Evolutionary conservation across 2,797 vertebrate species (phyloP), one percentile per base, ranked within the genome.

Genomic region (Benthosema pterotum): DNA sequence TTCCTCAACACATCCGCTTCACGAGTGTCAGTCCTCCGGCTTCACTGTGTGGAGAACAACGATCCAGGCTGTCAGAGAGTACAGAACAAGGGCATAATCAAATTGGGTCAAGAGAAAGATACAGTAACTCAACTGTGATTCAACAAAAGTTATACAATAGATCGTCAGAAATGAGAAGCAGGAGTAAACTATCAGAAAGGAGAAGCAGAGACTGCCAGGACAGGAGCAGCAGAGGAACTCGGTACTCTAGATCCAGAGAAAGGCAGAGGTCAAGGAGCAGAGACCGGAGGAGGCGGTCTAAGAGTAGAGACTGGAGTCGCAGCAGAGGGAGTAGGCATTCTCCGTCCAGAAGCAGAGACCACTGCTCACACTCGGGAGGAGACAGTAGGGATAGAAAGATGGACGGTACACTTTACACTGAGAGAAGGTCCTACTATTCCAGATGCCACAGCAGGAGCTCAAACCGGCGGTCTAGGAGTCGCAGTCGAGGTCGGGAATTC

Each of bases 1-100:
- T 90, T 42, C 88, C 93, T 71, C 88, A 78, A 49, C 91, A 93
- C 66, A 90, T 94, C 25, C 93, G 89, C 48, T 95, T 94, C 78
- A 87, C 25, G 28, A 94, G 89, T 72, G 86, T 89, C 65, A 94
- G 85, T 67, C 83, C 84, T 17, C 14, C 67, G n/a, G 65, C 76
- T 25, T 81, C 72, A 43, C 76, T 59, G 17, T 71, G 43, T 3
- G 83, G 67, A 8, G 65, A 71, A 45, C 60, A 19, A 1, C 46
- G 38, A 2, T 58, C 57, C 13, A 66, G 52, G 22, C 51, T 0
- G 45, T 57, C 66, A 14, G 72, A 77, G 69, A 67, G 68, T 18
- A 1, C 15, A 12, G 76, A 81, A 59, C 58, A 15, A 1, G 56
- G 69, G 38, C 12, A 2, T 3, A 3, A 1, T 61, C 49, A 18